Base-by-base conservation (phyloP, 2,888 invertebrate species). In the Hypsopygia costalis region DNA sequence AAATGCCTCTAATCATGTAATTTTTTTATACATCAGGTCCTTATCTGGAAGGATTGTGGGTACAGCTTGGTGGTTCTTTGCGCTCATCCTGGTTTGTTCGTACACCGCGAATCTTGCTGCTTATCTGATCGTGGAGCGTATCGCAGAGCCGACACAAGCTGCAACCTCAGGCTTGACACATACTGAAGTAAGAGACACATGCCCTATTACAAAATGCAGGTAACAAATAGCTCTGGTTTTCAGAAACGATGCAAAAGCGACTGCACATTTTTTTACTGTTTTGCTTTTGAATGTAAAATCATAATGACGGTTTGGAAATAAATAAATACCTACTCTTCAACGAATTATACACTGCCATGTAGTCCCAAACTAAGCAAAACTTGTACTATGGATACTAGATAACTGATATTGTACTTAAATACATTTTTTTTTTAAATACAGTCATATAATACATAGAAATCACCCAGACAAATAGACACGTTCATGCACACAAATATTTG, bases 51-150 rank as follows among this genome's bases (percentile, higher is more conserved):
- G 99, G 45, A 98, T 99, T 61, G 99, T 99, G 1, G 98, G 98
- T 31, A 96, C 97, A 29, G 98, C 98, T 1, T 99, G 99, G 99
- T 99, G 99, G 98, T 99, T 99, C 83, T 99, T 99, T 86, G 99
- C 98, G 0, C 91, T 99, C 48, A 99, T 99, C 67, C 92, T 99
- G 42, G 97, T 98, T 51, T 98, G 98, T 40, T 98, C 98, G 11
- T 99, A 99, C 80, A 99, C 99, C 33, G 99, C 99, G 45, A 99
- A 99, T 82, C 91, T 99, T 62, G 98, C 98, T 1, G 99, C 99
- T 2, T 99, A 99, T 79, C 92, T 99, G 43, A 99, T 99, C 8
- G 95, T 98, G 43, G 98, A 98, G 80, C 91, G 98, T 55, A 98
- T 98, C 94, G 94, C 97, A 4, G 95, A 97, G 8, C 98, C 98